Conservation (phyloP, 1,140 invertebrate genomes). For the Heliconius congener region DNA sequence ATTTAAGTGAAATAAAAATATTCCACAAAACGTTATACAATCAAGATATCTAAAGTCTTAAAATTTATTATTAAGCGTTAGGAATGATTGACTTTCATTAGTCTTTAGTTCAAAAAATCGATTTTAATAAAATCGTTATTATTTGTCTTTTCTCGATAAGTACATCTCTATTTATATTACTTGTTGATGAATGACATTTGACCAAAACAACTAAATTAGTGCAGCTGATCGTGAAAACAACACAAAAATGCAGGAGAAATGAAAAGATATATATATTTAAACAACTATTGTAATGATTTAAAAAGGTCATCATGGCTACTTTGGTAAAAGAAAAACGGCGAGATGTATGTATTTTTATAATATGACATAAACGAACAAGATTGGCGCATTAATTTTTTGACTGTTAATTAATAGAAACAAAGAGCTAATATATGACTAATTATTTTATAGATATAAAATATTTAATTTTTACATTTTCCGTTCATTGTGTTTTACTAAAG, state of each 20-base stretch:
- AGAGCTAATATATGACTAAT: neutral
- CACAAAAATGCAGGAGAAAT: conserved; percentile 14
- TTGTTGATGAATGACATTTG: conserved; percentile 12
- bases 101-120: neutral
- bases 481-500: too few species aligned
- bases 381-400: conserved; percentile 2
- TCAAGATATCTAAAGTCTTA: too few species aligned
- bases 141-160: neutral
- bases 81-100: too few species aligned
- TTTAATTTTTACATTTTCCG: too few species aligned
- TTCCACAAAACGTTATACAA: too few species aligned
- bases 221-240: conserved; percentile 33
- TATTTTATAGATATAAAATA: neutral
- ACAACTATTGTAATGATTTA: conserved; percentile 18
- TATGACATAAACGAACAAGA: neutral
- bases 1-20: too few species aligned
- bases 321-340: conserved; percentile 65
- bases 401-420: neutral
- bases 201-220: conserved; percentile 1
- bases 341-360: conserved; percentile 48
- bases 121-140: neutral
- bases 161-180: neutral
- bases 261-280: neutral
- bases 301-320: conserved; percentile 55
- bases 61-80: too few species aligned